phyloP scores from a whole-genome alignment of 1,140 invertebrate genomes.

The Coelopa frigida region DNA sequence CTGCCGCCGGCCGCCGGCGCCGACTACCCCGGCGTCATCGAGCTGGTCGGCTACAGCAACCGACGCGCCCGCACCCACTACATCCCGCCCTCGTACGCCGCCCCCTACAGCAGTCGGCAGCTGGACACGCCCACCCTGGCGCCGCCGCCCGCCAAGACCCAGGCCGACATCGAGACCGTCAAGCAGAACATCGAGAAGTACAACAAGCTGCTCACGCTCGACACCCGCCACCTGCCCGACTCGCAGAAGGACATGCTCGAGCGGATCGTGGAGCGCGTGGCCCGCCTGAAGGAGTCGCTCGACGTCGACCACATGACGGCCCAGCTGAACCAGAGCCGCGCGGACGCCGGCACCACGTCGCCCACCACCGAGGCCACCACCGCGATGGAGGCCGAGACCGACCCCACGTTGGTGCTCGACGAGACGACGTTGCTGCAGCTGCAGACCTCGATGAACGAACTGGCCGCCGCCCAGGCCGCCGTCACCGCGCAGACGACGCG shows the following conservation, averaged over 20 bases:
- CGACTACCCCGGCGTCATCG: constrained; percentile 40
- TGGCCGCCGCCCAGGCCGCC: constrained; percentile 30
- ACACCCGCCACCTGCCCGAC: constrained; percentile 40
- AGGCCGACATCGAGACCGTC: constrained; percentile 39
- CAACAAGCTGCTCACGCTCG: constrained; percentile 34
- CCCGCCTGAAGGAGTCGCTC: constrained; percentile 34
- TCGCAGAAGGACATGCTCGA: constrained; percentile 43
- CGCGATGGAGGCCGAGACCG: constrained; percentile 28
- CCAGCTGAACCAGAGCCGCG: neutral
- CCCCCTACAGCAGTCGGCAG: neutral
- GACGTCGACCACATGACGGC: constrained; percentile 30
- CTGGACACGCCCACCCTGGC: constrained; percentile 16
- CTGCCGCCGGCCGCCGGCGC: neutral
- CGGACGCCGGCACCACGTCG: neutral
- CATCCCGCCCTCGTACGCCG: constrained; percentile 16
- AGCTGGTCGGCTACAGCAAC: constrained; percentile 41
- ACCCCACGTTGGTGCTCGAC: constrained; percentile 35
- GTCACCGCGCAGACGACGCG: constrained; percentile 29
- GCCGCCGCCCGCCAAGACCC: constrained; percentile 29
- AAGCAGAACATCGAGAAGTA: constrained; percentile 42
- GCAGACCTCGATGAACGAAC: constrained; percentile 36
- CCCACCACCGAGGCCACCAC: constrained; percentile 17
- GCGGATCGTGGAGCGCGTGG: constrained; percentile 41
- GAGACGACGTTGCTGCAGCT: constrained; percentile 35
- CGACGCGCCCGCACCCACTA: constrained; percentile 38